Evolutionary conservation across 1,140 invertebrate species (phyloP), one percentile per base, ranked within the genome.

Genomic region (Aphaenogaster rudis): DNA sequence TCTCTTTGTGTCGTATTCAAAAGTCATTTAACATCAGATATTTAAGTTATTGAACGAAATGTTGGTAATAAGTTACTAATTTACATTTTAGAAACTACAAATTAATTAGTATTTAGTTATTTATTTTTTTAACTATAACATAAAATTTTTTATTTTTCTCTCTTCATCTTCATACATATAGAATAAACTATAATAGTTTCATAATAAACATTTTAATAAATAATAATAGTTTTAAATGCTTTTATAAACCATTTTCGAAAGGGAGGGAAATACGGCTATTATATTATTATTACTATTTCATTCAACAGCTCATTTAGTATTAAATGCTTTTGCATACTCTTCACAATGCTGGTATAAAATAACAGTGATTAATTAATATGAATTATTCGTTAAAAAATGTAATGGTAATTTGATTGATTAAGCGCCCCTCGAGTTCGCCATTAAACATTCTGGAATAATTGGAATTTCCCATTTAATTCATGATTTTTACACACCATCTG

Each of bases 381-480:
- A 71, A 81, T 81, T n/a, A 81, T 45, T 45, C 13, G 13, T 33
- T 28, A 42, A 45, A 71, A 57, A 59, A 71, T 33, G 9, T 45
- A 3, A 21, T 39, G 3, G 15, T 67, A 80, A 69, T 69, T 69
- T 69, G 15, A 57, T 78, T 87, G 67, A 54, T 54, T 39, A 63
- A 82, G 36, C 42, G 17, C 72, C 15, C 61, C 15, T 71, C 61
- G 36, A 42, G 54, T n/a, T 52, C 21, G 63, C 61, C 45, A 77
- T 89, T 89, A 87, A 89, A 89, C 64, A 42, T 21, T 74, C 59
- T 71, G 39, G 21, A 63, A 50, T 87, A 90, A 87, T 81, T 89
- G 50, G 45, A 67, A 50, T 45, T 78, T 21, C 2, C 61, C 11
- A 82, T 59, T 82, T 82, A 59, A 59, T 33, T 42, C 8, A 3